These are phyloP conservation scores for Stictocephala bisonia DNA, from an alignment of 2,888 invertebrate genomes.

Conservation along the genomic window DNA sequence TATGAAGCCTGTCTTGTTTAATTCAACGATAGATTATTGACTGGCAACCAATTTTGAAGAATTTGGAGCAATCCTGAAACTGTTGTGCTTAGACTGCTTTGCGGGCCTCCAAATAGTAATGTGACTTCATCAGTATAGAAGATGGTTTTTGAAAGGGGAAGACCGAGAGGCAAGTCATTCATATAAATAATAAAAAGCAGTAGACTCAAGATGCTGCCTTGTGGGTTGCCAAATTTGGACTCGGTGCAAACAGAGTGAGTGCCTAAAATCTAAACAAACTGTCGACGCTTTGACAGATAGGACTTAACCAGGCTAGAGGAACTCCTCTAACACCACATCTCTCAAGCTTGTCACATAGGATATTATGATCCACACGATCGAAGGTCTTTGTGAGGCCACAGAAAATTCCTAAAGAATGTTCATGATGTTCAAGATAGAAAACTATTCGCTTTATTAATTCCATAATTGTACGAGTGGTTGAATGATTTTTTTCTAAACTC, in stretches of 20 bases:
- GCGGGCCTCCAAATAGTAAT: no score
- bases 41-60: no score
- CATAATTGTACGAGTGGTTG: neutral
- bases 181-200: neutral
- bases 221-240: neutral
- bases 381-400: constrained; percentile 2
- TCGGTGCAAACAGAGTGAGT: neutral
- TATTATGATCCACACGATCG: neutral
- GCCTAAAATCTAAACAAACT: neutral
- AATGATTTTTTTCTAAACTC: neutral
- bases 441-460: no score
- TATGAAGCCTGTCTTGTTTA: no score
- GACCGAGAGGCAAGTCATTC: no score
- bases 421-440: neutral
- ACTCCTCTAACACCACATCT: neutral
- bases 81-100: no score
- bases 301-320: neutral
- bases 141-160: no score
- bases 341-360: neutral
- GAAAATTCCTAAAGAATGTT: neutral
- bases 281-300: neutral
- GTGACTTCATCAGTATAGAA: no score
- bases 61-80: no score
- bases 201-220: neutral
- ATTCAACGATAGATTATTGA: no score